Percentiles rank a stretch among this genome's conserved stretches.
Evolutionary conservation across 2,888 invertebrate genomes (phyloP).

Genomic region (Maniola hyperantus): DNA sequence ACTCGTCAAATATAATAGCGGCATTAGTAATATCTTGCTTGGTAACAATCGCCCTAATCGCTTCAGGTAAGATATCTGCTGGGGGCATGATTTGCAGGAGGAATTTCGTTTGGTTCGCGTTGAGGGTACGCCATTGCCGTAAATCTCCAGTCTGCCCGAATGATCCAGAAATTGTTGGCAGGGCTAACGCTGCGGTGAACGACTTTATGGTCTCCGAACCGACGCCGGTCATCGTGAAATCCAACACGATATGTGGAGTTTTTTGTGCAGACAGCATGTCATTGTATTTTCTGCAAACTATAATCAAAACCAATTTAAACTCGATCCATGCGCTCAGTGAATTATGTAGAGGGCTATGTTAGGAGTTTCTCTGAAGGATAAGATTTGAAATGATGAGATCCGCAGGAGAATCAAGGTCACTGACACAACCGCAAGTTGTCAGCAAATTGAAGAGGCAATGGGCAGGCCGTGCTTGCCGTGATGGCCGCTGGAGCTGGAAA

Average conservation of each 20-base stretch:
- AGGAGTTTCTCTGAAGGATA: no score
- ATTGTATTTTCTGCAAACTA: slow-evolving; percentile 90
- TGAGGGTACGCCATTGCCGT: slow-evolving; percentile 90
- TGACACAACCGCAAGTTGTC: no score
- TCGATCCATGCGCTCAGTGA: no score
- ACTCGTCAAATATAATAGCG: slow-evolving; percentile 94
- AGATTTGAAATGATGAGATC: no score
- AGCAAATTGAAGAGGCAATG: no score
- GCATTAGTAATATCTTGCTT: slow-evolving; percentile 95
- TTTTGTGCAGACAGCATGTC: slow-evolving; percentile 84
- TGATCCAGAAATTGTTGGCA: slow-evolving; percentile 93
- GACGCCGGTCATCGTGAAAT: slow-evolving; percentile 90
- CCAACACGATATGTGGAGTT: slow-evolving; percentile 90
- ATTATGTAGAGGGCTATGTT: no score
- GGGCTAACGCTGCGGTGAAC: slow-evolving; percentile 88
- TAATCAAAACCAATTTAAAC: slow-evolving; percentile 11
- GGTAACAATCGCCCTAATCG: slow-evolving; percentile 90
- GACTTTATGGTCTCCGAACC: slow-evolving; percentile 93
- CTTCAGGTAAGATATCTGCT: slow-evolving; percentile 91
- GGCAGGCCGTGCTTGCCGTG: no score
- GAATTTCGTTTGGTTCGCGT: slow-evolving; percentile 87
- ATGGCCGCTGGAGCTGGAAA: no score
- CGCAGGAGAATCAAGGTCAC: no score
- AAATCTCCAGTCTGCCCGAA: slow-evolving; percentile 93
- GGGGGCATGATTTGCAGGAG: slow-evolving; percentile 93